phyloP scores from a whole-genome alignment of 1,140 invertebrate species.

The Nautilus pompilius region DNA sequence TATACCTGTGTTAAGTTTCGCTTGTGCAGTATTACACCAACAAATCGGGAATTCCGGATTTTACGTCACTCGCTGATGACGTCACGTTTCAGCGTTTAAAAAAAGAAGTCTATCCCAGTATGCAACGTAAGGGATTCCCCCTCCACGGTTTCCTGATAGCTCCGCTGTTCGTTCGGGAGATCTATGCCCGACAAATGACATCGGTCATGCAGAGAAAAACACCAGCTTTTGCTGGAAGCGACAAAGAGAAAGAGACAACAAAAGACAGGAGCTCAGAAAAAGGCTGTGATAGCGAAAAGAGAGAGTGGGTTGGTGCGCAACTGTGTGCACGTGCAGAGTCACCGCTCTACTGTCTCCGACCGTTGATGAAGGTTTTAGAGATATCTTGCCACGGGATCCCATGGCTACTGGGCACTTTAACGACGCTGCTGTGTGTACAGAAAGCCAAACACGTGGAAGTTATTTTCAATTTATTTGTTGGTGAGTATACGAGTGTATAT shows the following conservation, averaged over 20 bases:
- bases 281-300: neutral
- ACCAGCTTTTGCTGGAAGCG: no score
- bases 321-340: constrained; percentile 43
- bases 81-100: neutral
- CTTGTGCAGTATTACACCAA: no score
- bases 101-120: neutral
- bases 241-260: neutral
- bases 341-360: constrained; percentile 28
- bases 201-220: no score
- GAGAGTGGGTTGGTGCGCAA: neutral
- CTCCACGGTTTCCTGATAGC: no score
- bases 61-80: no score
- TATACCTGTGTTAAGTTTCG: no score
- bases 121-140: neutral
- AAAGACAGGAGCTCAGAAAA: neutral
- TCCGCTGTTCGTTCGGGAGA: no score
- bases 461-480: constrained; percentile 80
- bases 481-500: constrained; percentile 58
- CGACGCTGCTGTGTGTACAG: constrained; percentile 71
- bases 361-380: constrained; percentile 61
- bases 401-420: constrained; percentile 74
- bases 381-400: constrained; percentile 85
- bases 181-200: no score
- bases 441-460: constrained; percentile 68
- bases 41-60: no score